Base-by-base conservation (phyloP, 2,113 vertebrate genomes). In the Campylorhamphus procurvoides region DNA sequence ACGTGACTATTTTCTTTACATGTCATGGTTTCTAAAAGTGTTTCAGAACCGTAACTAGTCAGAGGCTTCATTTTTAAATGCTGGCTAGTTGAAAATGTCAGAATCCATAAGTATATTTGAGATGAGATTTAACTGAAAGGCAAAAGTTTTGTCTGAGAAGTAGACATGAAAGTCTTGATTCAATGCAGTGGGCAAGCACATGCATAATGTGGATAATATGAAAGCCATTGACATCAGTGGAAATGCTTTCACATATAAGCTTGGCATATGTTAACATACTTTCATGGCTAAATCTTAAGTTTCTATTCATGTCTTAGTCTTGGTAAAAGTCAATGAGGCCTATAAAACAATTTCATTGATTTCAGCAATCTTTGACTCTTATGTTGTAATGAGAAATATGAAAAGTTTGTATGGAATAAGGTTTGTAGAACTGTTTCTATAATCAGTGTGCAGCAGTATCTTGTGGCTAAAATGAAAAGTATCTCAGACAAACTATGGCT, bases 41-140 rank as follows among this genome's bases (percentile, higher is more conserved):
- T 39, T 62, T 82, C 73, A 89, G 80, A 84, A 87, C 56, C 1
- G 0, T 89, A 89, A 89, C 58, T 58, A 75, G 46, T 31, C 72
- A 91, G 82, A 91, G 33, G 24, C 73, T 96, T 76, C 22, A 69
- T 79, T 93, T 96, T 90, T 87, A 87, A 94, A 49, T 68, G 56
- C 28, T 60, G 47, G 35, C 22, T 71, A 16, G 4, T 87, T 92
- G 40, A 87, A 94, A 90, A 79, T 81, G 94, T 94, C 91, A 91
- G 84, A 93, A 87, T 53, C 20, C 20, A 47, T 93, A 94, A 68
- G 52, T 55, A 29, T 62, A 50, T 42, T 64, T 80, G 46, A 89
- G 19, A 31, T 49, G 73, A 95, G 69, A 69, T 79, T 59, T 75
- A 35, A 75, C 58, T 93, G 93, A 94, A 94, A 93, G 10, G 28